These are phyloP conservation scores for Temnothorax curvispinosus DNA, from an alignment of 1,140 invertebrate species.

Conservation along the genomic window DNA sequence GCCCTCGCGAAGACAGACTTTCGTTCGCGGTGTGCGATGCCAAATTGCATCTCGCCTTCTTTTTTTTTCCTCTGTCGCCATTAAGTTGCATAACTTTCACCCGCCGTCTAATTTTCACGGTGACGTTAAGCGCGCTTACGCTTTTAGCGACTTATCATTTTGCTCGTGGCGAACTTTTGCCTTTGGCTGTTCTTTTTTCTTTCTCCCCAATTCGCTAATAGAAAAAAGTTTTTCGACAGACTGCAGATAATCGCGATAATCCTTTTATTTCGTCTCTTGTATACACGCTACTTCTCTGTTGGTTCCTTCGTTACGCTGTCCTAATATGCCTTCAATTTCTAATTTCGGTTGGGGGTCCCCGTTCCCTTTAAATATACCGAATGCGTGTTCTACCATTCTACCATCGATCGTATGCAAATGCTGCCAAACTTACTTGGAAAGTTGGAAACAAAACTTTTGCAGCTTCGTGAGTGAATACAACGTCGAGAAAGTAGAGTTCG, in stretches of 20 bases:
- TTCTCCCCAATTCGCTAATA: not conserved
- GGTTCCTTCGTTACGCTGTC: not conserved
- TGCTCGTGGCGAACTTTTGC: constrained; percentile 37
- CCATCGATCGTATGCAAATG: constrained; percentile 37
- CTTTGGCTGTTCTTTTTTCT: not conserved
- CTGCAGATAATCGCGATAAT: constrained; percentile 9
- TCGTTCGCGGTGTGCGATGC: constrained; percentile 1
- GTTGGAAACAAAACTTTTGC: constrained; percentile 41
- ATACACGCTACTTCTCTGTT: not conserved
- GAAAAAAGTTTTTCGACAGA: constrained; percentile 21
- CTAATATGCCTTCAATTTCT: constrained; percentile 8
- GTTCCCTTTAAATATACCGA: constrained; percentile 22
- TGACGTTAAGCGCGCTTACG: constrained; percentile 50
- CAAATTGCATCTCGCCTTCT: constrained; percentile 3
- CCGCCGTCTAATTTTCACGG: constrained; percentile 46
- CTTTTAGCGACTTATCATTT: constrained; percentile 57
- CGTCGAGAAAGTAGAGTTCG: constrained; percentile 7
- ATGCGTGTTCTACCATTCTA: constrained; percentile 15
- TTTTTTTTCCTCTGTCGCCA: not conserved
- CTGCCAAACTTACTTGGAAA: constrained; percentile 11
- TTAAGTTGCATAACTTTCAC: constrained; percentile 49
- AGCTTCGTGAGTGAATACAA: not conserved
- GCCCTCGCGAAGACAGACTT: not conserved
- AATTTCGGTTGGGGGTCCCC: constrained; percentile 4
- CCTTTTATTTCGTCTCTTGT: not conserved